These are phyloP conservation scores for Aphidoletes aphidimyza DNA, from an alignment of 2,888 invertebrate genomes.

Conservation along the genomic window DNA sequence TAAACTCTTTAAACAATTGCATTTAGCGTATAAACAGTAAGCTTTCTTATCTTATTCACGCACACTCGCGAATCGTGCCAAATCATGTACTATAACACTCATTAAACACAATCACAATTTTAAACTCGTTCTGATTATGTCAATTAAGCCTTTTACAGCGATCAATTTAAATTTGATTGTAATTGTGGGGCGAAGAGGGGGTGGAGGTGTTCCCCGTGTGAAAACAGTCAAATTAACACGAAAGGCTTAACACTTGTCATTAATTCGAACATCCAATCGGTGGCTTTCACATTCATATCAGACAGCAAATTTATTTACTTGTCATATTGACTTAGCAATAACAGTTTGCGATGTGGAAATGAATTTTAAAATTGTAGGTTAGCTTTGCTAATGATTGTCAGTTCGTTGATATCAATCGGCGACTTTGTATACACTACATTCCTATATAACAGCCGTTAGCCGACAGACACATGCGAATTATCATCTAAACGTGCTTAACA, in stretches of 20 bases:
- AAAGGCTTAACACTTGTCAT: no score
- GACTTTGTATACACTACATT: neutral
- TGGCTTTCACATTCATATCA: neutral
- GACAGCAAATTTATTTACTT: slow-evolving; percentile 14
- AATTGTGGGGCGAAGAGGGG: neutral
- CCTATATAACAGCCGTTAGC: no score
- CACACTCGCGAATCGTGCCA: neutral
- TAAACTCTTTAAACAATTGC: neutral
- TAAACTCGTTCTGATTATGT: slow-evolving; percentile 1
- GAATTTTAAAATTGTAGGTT: slow-evolving; percentile 28
- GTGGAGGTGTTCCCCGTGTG: neutral
- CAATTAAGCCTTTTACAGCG: neutral
- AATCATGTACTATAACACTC: neutral
- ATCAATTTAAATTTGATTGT: neutral
- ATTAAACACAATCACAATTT: slow-evolving; percentile 23
- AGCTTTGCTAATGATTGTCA: slow-evolving; percentile 22
- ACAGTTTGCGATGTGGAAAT: neutral
- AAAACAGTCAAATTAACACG: neutral
- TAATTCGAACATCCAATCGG: neutral
- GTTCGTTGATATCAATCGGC: neutral
- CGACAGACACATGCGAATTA: neutral
- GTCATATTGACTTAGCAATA: neutral
- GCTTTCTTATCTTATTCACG: neutral
- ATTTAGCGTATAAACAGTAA: neutral
- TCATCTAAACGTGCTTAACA: neutral